These are phyloP conservation scores for Drosophila repletoides DNA, from an alignment of 1,140 invertebrate species.

Conservation along the genomic window DNA sequence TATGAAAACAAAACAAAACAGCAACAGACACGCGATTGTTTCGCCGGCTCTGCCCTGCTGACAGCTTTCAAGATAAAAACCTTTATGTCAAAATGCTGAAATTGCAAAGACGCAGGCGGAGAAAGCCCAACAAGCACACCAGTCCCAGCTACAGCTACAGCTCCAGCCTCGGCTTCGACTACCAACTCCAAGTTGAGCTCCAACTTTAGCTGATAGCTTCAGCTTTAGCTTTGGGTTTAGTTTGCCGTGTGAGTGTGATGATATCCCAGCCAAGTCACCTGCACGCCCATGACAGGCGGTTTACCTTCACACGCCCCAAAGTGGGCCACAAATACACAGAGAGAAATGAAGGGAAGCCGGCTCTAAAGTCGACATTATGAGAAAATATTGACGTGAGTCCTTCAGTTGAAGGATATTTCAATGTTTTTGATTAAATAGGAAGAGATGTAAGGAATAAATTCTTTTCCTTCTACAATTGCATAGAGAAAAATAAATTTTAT, in stretches of 20 bases:
- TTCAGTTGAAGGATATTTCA: no score
- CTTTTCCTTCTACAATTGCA: no score
- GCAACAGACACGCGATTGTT: constrained; percentile 73
- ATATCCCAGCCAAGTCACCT: constrained; percentile 38
- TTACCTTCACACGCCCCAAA: constrained; percentile 47
- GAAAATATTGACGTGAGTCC: no score
- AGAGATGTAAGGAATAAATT: no score
- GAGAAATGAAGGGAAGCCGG: no score
- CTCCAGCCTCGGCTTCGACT: neutral
- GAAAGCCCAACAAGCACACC: constrained; percentile 47
- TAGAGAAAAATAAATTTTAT: no score
- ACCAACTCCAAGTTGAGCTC: no score
- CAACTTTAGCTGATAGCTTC: no score
- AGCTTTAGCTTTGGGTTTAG: neutral
- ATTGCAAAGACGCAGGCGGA: constrained; percentile 57
- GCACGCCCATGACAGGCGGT: constrained; percentile 28
- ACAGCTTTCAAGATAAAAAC: constrained; percentile 74
- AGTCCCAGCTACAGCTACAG: neutral
- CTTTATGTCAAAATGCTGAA: constrained; percentile 77
- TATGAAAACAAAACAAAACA: constrained; percentile 47
- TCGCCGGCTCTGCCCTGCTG: constrained; percentile 42
- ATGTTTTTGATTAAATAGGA: no score
- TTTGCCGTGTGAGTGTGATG: constrained; percentile 28
- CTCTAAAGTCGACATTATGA: no score
- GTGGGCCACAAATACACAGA: constrained; percentile 53